Evolutionary conservation across 2,888 invertebrate species (phyloP).

Genomic region (Metopia argyrocephala): DNA sequence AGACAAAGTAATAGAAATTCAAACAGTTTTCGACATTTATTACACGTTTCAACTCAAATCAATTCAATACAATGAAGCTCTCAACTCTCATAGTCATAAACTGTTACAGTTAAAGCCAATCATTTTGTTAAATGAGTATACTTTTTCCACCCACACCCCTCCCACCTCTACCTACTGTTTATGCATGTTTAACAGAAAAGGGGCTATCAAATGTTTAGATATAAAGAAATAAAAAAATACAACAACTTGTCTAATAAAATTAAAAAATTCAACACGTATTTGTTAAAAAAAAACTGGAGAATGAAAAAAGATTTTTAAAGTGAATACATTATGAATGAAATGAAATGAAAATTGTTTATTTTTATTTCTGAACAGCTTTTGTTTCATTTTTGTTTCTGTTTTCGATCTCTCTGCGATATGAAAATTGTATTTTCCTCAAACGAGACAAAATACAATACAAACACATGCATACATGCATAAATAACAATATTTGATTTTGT

Average conservation of each 20-base stretch:
- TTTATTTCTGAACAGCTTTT: not conserved
- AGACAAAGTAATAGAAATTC: conserved; percentile 28
- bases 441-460: not conserved
- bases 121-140: conserved; percentile 16
- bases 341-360: conserved; percentile 39
- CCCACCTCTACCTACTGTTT: not conserved
- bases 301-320: conserved; percentile 33
- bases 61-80: not conserved
- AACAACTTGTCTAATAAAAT: conserved; percentile 6
- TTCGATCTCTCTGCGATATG: not conserved
- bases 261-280: conserved; percentile 46
- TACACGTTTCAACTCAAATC: conserved; percentile 21
- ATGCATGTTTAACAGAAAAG: not conserved
- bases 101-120: conserved; percentile 19
- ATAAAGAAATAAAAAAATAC: conserved; percentile 1
- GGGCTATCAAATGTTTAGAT: conserved; percentile 1
- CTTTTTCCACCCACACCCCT: too few relatives aligned
- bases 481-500: conserved; percentile 49
- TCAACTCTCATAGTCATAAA: conserved; percentile 25
- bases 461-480: conserved; percentile 43
- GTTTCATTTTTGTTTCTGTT: not conserved
- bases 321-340: conserved; percentile 46
- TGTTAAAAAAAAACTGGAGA: conserved; percentile 6
- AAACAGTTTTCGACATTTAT: conserved; percentile 54
- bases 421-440: not conserved